These are phyloP conservation scores for Tethea ocularis DNA, from an alignment of 2,888 invertebrate genomes.

Conservation along the genomic window DNA sequence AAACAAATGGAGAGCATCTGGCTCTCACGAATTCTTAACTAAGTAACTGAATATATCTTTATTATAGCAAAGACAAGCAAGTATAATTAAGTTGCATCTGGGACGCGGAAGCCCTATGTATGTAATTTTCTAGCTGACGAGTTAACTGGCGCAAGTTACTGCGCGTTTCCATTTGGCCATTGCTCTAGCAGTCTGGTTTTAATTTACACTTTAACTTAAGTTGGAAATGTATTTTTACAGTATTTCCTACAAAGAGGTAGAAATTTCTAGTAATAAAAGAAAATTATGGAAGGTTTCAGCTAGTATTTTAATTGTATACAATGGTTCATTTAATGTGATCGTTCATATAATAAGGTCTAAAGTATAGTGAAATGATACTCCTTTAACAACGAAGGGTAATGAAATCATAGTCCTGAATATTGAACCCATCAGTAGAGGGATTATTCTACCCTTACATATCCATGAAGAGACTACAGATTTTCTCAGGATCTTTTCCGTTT, in stretches of 20 bases:
- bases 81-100: conserved; percentile 49
- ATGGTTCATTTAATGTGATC: background rate
- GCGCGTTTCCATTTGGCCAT: conserved; percentile 10
- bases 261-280: background rate
- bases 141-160: conserved; percentile 25
- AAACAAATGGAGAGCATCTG: too few species aligned
- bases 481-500: too few species aligned
- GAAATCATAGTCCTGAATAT: too few species aligned
- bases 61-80: conserved; percentile 17
- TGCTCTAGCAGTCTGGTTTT: conserved; percentile 8
- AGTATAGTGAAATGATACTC: too few species aligned
- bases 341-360: too few species aligned
- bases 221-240: background rate
- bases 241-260: background rate
- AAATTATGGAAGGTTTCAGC: background rate
- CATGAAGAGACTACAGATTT: too few species aligned
- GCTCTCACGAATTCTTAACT: too few species aligned
- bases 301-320: background rate
- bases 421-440: too few species aligned
- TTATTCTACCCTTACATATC: too few species aligned
- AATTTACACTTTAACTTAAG: background rate
- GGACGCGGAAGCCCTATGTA: conserved; percentile 38
- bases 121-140: conserved; percentile 52
- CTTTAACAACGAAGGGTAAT: too few species aligned
- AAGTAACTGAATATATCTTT: background rate